A percentile compares a stretch with the other conserved stretches of the same genome.
phyloP scores from a whole-genome alignment of 2,888 invertebrate genomes.

The Carpatolechia fugitivella region DNA sequence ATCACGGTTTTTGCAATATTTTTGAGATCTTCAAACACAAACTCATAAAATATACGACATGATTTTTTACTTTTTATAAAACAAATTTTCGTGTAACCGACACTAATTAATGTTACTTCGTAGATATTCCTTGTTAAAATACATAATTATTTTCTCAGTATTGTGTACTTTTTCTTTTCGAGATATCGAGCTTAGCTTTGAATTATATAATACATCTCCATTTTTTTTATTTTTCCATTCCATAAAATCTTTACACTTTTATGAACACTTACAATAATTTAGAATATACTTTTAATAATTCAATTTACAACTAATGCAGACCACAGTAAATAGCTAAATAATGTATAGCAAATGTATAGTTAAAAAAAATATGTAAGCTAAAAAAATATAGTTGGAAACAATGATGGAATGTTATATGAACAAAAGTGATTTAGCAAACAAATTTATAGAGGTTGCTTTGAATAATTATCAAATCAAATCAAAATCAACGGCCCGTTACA shows the following conservation, averaged over 20 bases:
- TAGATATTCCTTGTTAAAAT: slow-evolving; percentile 20
- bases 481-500: no score
- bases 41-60: slow-evolving; percentile 15
- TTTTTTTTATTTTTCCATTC: slow-evolving; percentile 46
- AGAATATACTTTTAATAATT: slow-evolving; percentile 61
- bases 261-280: slow-evolving; percentile 77
- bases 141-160: neutral
- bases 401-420: slow-evolving; percentile 20
- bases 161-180: slow-evolving; percentile 33
- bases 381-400: slow-evolving; percentile 16
- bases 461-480: no score
- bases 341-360: slow-evolving; percentile 5
- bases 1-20: slow-evolving; percentile 45
- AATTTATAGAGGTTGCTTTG: no score
- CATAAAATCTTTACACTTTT: slow-evolving; percentile 63
- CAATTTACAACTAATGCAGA: slow-evolving; percentile 44
- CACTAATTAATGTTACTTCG: slow-evolving; percentile 30
- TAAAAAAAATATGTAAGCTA: slow-evolving; percentile 13
- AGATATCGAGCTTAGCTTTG: slow-evolving; percentile 39
- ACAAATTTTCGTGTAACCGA: slow-evolving; percentile 16
- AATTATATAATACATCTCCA: slow-evolving; percentile 41
- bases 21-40: slow-evolving; percentile 35
- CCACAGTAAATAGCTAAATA: slow-evolving; percentile 31
- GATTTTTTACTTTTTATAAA: slow-evolving; percentile 22
- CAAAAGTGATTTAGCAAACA: no score